Evolutionary conservation across 2,797 vertebrate species (phyloP).

Genomic region (Gymnothorax reevesii): DNA sequence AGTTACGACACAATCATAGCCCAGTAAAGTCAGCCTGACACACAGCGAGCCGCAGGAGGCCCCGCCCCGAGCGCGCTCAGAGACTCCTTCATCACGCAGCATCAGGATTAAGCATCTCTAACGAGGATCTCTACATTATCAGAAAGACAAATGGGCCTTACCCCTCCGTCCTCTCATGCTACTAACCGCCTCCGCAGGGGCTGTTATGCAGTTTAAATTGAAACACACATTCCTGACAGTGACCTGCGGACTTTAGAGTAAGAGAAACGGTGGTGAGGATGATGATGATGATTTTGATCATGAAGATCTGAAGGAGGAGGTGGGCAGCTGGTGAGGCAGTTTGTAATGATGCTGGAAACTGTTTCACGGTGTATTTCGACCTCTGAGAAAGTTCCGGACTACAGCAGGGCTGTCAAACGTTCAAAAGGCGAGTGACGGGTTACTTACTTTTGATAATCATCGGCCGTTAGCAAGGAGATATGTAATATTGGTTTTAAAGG

Average conservation of each 20-base stretch:
- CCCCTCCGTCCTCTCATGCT: background rate
- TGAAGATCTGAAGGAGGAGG: no score
- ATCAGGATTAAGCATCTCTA: background rate
- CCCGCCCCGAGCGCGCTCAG: conserved; percentile 70
- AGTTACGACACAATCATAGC: conserved; percentile 76
- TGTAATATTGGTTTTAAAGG: no score
- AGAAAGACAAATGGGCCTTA: background rate
- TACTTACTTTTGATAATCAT: no score
- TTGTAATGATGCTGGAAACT: background rate
- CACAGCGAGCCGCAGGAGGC: conserved; percentile 70
- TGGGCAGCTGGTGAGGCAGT: no score
- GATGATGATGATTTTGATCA: no score
- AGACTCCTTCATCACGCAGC: conserved; percentile 60
- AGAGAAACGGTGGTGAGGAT: background rate
- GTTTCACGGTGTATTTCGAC: background rate
- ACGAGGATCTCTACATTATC: background rate
- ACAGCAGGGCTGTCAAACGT: no score
- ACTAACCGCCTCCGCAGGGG: background rate
- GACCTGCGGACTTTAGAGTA: background rate
- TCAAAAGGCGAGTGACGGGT: no score
- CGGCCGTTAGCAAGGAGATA: no score
- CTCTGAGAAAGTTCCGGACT: background rate
- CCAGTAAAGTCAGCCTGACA: conserved; percentile 77
- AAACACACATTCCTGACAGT: background rate
- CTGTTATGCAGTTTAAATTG: background rate